These are phyloP conservation scores for Copidosoma floridanum DNA, from an alignment of 1,140 invertebrate species.

Conservation along the genomic window DNA sequence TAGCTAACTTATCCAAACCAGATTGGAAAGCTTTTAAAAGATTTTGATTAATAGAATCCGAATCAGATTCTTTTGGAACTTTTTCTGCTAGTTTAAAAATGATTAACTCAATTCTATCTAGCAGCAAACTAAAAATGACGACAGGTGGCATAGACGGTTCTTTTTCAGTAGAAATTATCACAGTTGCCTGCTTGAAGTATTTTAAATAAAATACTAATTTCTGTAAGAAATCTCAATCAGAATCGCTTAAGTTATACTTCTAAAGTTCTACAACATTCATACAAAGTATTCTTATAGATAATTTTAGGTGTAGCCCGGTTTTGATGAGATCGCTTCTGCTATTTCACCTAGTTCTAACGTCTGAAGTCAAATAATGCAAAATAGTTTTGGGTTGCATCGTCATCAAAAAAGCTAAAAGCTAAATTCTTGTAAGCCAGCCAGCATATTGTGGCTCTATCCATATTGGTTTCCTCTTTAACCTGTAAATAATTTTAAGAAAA, in stretches of 20 bases:
- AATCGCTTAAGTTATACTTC: neutral
- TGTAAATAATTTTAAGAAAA: too few species aligned
- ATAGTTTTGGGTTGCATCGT: slow-evolving; percentile 39
- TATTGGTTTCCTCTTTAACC: neutral
- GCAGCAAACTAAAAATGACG: neutral
- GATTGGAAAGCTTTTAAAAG: too few species aligned
- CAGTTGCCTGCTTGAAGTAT: neutral
- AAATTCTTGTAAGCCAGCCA: slow-evolving; percentile 43
- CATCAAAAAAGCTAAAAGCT: slow-evolving; percentile 44
- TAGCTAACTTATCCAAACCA: too few species aligned
- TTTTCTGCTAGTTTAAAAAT: neutral
- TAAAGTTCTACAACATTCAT: neutral
- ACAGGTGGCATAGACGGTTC: neutral
- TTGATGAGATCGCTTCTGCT: neutral
- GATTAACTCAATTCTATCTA: slow-evolving; percentile 1
- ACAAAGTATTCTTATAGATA: neutral
- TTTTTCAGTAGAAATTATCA: neutral
- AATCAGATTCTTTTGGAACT: slow-evolving; percentile 11
- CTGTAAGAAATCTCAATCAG: neutral
- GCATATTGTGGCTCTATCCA: slow-evolving; percentile 24
- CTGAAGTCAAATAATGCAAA: slow-evolving; percentile 31
- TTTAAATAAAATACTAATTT: neutral
- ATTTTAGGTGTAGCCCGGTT: neutral
- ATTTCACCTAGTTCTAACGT: neutral
- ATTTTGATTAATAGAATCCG: too few species aligned